These are phyloP conservation scores for Calliopsis andreniformis DNA, from an alignment of 1,140 invertebrate genomes.

Conservation along the genomic window DNA sequence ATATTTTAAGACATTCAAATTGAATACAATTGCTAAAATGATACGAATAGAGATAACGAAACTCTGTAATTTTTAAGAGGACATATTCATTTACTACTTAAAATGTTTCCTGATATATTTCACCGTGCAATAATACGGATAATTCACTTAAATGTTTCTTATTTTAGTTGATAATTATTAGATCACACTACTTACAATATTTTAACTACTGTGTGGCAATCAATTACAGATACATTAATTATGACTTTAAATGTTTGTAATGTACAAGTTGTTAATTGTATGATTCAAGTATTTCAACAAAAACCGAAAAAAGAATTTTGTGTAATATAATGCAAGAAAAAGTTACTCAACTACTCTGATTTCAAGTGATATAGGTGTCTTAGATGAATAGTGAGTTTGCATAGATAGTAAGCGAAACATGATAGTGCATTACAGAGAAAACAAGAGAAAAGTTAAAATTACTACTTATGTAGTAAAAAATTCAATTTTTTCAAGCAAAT, in stretches of 20 bases:
- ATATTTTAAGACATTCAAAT: constrained; percentile 29
- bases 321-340: constrained; percentile 54
- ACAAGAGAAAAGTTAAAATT: constrained; percentile 38
- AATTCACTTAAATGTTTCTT: constrained; percentile 36
- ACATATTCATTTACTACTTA: constrained; percentile 46
- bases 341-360: constrained; percentile 60
- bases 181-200: constrained; percentile 26
- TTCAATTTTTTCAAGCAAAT: constrained; percentile 56
- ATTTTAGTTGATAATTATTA: constrained; percentile 40
- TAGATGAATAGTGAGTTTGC: constrained; percentile 61
- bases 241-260: constrained; percentile 53
- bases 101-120: constrained; percentile 42
- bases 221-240: constrained; percentile 48
- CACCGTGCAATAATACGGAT: constrained; percentile 56
- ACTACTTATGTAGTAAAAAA: constrained; percentile 39
- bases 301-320: constrained; percentile 41
- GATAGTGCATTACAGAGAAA: constrained; percentile 53
- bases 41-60: constrained; percentile 11
- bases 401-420: constrained; percentile 51
- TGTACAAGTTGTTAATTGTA: constrained; percentile 44
- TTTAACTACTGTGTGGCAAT: constrained; percentile 53
- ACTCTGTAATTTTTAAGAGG: constrained; percentile 26
- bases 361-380: constrained; percentile 62
- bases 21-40: constrained; percentile 33
- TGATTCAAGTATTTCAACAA: constrained; percentile 58